These are phyloP conservation scores for Ceramica pisi DNA, from an alignment of 2,888 invertebrate species.

Conservation along the genomic window DNA sequence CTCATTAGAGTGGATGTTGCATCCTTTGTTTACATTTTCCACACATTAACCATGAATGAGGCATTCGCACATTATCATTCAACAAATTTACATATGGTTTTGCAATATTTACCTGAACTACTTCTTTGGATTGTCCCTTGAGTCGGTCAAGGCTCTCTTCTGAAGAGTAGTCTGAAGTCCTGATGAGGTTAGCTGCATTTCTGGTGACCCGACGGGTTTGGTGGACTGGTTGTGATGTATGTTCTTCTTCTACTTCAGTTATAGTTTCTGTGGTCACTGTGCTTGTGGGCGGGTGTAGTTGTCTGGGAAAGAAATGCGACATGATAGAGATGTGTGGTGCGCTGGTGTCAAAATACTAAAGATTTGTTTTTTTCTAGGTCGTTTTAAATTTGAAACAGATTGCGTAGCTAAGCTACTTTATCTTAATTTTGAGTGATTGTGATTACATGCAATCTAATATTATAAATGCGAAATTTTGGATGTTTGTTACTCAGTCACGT, in stretches of 20 bases:
- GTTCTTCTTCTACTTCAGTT: conserved; percentile 74
- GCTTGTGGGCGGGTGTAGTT: conserved; percentile 73
- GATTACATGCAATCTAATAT: background rate
- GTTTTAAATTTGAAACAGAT: background rate
- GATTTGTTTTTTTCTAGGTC: background rate
- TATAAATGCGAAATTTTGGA: too few relatives aligned
- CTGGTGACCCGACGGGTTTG: conserved; percentile 80
- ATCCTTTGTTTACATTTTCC: conserved; percentile 48
- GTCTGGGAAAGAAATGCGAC: conserved; percentile 70
- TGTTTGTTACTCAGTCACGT: too few relatives aligned
- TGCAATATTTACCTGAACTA: conserved; percentile 80
- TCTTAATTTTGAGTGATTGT: conserved; percentile 13
- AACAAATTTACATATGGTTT: conserved; percentile 27
- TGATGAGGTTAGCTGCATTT: conserved; percentile 74
- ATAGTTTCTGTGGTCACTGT: conserved; percentile 74
- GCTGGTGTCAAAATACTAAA: background rate
- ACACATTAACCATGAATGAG: conserved; percentile 35
- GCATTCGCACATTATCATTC: conserved; percentile 26
- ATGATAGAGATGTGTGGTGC: conserved; percentile 4
- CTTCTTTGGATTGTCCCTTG: conserved; percentile 80
- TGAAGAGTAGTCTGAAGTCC: conserved; percentile 92
- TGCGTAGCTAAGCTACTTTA: background rate
- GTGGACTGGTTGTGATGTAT: conserved; percentile 75
- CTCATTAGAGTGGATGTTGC: conserved; percentile 32
- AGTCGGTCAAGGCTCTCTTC: conserved; percentile 84